Conservation (phyloP, 2,888 invertebrate species). For the Sphecodes monilicornis region DNA sequence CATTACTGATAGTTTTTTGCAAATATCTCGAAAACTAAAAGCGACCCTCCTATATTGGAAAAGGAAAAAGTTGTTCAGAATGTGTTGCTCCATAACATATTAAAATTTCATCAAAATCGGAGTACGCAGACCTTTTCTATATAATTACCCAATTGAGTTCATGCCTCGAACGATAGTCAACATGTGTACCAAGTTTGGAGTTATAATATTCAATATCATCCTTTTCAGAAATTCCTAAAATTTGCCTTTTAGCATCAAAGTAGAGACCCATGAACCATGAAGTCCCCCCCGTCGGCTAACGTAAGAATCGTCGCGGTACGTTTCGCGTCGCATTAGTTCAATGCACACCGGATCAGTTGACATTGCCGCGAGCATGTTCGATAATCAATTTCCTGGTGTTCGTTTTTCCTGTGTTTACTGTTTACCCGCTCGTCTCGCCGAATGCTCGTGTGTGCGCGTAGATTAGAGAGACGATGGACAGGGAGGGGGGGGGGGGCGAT, state of each 20-base stretch:
- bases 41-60: no score
- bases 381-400: slow-evolving; percentile 33
- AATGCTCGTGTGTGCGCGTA: slow-evolving; percentile 6
- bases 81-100: no score
- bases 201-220: no score
- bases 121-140: no score
- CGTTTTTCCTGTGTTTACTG: slow-evolving; percentile 10
- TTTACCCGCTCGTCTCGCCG: slow-evolving; percentile 13
- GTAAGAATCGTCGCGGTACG: neutral
- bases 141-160: no score
- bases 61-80: no score
- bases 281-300: neutral
- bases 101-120: no score
- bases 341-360: neutral
- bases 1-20: no score
- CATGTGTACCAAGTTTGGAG: no score
- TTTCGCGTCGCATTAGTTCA: neutral
- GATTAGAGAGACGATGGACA: neutral
- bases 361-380: neutral
- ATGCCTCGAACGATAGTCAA: no score
- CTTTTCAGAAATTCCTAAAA: neutral
- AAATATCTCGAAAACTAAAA: no score
- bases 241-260: neutral
- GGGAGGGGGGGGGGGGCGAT: neutral
- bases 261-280: neutral